A percentile compares a stretch with the other conserved stretches of the same genome.
Conservation (phyloP, 2,797 vertebrate genomes). For the Pipistrellus nathusii region DNA sequence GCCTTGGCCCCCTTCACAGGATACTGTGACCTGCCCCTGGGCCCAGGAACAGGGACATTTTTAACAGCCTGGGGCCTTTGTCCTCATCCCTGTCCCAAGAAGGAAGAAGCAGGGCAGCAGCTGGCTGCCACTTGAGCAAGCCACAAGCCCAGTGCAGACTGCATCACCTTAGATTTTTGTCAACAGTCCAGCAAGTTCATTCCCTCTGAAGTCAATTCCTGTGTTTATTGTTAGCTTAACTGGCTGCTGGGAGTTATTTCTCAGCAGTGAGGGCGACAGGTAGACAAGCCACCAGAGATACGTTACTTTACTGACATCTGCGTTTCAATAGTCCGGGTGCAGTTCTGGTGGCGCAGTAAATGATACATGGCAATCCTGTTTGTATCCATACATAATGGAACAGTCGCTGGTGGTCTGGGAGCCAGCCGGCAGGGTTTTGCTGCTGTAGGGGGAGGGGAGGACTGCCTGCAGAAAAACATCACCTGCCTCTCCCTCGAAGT, state of each 20-base stretch:
- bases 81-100: background rate
- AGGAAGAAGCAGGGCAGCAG: background rate
- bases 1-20: background rate
- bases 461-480: background rate
- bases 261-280: conserved; percentile 59
- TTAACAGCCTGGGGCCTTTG: background rate
- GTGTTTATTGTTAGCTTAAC: conserved; percentile 55
- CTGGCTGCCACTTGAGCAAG: background rate
- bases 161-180: conserved; percentile 76
- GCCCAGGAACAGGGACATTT: background rate
- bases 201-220: conserved; percentile 51
- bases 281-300: conserved; percentile 64
- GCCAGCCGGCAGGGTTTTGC: conserved; percentile 26
- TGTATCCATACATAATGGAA: conserved; percentile 76
- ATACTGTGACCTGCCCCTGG: background rate
- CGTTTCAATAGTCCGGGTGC: background rate
- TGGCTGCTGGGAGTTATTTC: background rate
- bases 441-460: background rate
- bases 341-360: conserved; percentile 47
- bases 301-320: conserved; percentile 48
- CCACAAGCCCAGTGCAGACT: background rate
- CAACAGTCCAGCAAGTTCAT: conserved; percentile 72
- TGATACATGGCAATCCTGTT: conserved; percentile 66
- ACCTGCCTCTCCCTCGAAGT: background rate
- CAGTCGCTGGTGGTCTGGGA: conserved; percentile 40